Conservation (phyloP, 2,797 vertebrate genomes). For the Microchirus variegatus region DNA sequence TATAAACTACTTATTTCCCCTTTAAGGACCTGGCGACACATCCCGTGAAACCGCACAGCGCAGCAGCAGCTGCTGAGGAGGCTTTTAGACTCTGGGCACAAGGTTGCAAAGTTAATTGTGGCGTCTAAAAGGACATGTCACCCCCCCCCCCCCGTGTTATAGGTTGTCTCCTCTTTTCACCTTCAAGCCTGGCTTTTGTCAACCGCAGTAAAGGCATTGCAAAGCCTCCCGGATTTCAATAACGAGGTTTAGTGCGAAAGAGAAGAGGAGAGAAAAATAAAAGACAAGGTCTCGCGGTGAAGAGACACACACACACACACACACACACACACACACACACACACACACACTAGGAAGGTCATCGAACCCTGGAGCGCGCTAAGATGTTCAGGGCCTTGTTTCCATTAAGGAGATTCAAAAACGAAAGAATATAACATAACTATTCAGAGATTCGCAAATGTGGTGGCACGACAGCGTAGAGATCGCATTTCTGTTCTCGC, state of each 20-base stretch:
- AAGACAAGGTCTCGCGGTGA: slow-evolving; percentile 59
- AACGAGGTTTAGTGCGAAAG: slow-evolving; percentile 67
- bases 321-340: slow-evolving; percentile 56
- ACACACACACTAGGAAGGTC: slow-evolving; percentile 72
- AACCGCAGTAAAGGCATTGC: slow-evolving; percentile 43
- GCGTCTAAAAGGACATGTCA: slow-evolving; percentile 58
- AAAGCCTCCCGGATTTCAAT: slow-evolving; percentile 68
- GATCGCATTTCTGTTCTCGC: slow-evolving; percentile 11
- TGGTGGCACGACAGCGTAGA: slow-evolving; percentile 30
- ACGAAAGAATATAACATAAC: slow-evolving; percentile 38
- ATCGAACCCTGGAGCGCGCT: slow-evolving; percentile 47
- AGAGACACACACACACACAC: slow-evolving; percentile 66
- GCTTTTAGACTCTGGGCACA: slow-evolving; percentile 61
- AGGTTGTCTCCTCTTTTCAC: slow-evolving; percentile 69
- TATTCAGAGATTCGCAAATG: slow-evolving; percentile 57
- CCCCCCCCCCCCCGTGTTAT: slow-evolving; percentile 64
- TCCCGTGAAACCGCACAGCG: slow-evolving; percentile 31
- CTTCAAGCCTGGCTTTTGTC: slow-evolving; percentile 77
- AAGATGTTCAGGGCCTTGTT: slow-evolving; percentile 65
- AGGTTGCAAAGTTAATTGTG: slow-evolving; percentile 77
- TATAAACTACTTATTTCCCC: too few species aligned
- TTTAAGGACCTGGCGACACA: slow-evolving; percentile 12
- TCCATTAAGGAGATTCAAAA: slow-evolving; percentile 65
- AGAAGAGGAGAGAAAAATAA: slow-evolving; percentile 54
- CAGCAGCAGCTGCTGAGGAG: slow-evolving; percentile 53